Percentiles rank a stretch among this genome's conserved stretches.
These are phyloP conservation scores for Apeltes quadracus DNA, from an alignment of 2,113 vertebrate species.

Conservation along the genomic window DNA sequence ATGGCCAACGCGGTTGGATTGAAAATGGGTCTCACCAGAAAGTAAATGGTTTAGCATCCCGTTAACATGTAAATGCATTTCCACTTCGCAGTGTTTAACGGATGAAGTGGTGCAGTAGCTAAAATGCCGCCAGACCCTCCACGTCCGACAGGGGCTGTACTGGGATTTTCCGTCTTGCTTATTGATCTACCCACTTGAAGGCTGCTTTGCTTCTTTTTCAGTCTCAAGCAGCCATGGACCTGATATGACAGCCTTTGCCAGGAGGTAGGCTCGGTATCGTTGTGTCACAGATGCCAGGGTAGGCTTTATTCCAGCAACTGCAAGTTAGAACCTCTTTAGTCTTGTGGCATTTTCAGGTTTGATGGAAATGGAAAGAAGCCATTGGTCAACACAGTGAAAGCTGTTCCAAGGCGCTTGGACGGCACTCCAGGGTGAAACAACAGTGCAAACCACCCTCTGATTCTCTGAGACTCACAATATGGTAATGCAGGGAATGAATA, in stretches of 20 bases:
- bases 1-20: neutral
- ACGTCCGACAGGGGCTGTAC: neutral
- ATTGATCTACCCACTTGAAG: neutral
- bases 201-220: neutral
- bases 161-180: neutral
- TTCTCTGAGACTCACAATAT: constrained; percentile 62
- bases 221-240: neutral
- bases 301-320: constrained; percentile 61
- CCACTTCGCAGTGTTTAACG: neutral
- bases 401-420: constrained; percentile 62
- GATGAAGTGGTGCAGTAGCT: neutral
- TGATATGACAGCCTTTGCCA: neutral
- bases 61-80: neutral
- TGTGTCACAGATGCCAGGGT: constrained; percentile 50
- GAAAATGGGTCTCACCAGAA: neutral
- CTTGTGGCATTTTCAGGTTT: constrained; percentile 65
- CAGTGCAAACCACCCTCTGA: constrained; percentile 24
- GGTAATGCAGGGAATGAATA: constrained; percentile 69
- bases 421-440: constrained; percentile 63
- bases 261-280: constrained; percentile 5
- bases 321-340: constrained; percentile 54
- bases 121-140: neutral
- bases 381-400: constrained; percentile 69
- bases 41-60: neutral
- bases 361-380: constrained; percentile 69